Conservation (phyloP, 2,797 vertebrate species). For the Takifugu ocellatus region DNA sequence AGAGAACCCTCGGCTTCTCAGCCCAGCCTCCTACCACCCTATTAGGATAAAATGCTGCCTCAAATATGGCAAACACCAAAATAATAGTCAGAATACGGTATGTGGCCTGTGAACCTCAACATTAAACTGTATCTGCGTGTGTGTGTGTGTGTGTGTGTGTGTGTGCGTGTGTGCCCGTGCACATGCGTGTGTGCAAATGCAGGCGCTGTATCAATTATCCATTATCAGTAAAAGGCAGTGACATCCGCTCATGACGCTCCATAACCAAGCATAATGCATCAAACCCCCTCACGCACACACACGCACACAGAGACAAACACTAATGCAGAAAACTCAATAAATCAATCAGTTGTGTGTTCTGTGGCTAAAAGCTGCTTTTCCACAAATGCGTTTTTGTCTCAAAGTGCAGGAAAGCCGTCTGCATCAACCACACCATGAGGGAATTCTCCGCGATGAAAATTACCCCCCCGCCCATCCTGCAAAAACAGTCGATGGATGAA, state of each 20-base stretch:
- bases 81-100: too few species aligned
- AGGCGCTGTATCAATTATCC: constrained; percentile 38
- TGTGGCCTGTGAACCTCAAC: too few species aligned
- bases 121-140: too few species aligned
- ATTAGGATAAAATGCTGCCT: background rate
- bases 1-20: too few species aligned
- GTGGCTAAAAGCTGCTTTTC: constrained; percentile 62
- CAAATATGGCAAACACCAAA: too few species aligned
- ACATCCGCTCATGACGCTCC: constrained; percentile 56
- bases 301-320: constrained; percentile 19
- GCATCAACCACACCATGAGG: constrained; percentile 4
- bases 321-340: constrained; percentile 67
- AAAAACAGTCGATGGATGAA: constrained; percentile 3
- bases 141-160: constrained; percentile 11
- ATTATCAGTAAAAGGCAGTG: constrained; percentile 58
- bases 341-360: constrained; percentile 57
- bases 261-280: constrained; percentile 56
- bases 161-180: background rate
- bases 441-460: constrained; percentile 7
- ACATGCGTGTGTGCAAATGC: constrained; percentile 1
- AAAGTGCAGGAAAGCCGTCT: constrained; percentile 54
- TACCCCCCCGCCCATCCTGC: background rate
- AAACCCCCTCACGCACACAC: constrained; percentile 11
- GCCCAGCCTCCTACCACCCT: too few species aligned
- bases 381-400: constrained; percentile 60